phyloP scores from a whole-genome alignment of 2,888 invertebrate genomes.

The Temnothorax ravouxi region DNA sequence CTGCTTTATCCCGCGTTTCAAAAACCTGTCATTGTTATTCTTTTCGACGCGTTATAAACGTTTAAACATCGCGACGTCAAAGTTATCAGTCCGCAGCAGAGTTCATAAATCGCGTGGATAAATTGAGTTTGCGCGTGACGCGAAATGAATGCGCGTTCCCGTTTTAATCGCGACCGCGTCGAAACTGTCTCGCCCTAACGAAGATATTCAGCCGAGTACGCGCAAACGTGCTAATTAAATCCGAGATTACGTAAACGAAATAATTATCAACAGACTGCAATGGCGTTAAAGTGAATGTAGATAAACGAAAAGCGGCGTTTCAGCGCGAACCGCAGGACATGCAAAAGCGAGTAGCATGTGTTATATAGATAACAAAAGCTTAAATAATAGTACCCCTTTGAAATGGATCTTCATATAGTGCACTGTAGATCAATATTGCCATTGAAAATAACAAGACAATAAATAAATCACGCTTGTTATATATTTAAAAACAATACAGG shows the following conservation, averaged over 20 bases:
- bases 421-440: slow-evolving; percentile 19
- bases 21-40: neutral
- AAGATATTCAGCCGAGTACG: slow-evolving; percentile 66
- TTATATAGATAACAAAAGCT: slow-evolving; percentile 18
- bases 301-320: slow-evolving; percentile 50
- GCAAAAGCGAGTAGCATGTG: neutral
- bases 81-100: slow-evolving; percentile 37
- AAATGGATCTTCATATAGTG: slow-evolving; percentile 11
- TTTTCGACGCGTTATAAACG: neutral
- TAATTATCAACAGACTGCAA: slow-evolving; percentile 67
- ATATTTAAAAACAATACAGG: no score
- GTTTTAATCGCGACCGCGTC: slow-evolving; percentile 65
- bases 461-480: no score
- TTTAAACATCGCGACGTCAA: neutral
- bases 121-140: slow-evolving; percentile 59
- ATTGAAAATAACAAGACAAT: slow-evolving; percentile 11
- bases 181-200: slow-evolving; percentile 70
- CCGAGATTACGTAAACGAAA: slow-evolving; percentile 72
- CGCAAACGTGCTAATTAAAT: slow-evolving; percentile 72
- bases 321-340: slow-evolving; percentile 19
- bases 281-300: slow-evolving; percentile 56
- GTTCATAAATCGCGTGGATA: slow-evolving; percentile 68
- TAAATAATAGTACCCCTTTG: slow-evolving; percentile 22
- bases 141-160: slow-evolving; percentile 59
- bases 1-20: neutral